Base-by-base conservation (phyloP, 1,140 invertebrate species). In the Contarinia nasturtii region DNA sequence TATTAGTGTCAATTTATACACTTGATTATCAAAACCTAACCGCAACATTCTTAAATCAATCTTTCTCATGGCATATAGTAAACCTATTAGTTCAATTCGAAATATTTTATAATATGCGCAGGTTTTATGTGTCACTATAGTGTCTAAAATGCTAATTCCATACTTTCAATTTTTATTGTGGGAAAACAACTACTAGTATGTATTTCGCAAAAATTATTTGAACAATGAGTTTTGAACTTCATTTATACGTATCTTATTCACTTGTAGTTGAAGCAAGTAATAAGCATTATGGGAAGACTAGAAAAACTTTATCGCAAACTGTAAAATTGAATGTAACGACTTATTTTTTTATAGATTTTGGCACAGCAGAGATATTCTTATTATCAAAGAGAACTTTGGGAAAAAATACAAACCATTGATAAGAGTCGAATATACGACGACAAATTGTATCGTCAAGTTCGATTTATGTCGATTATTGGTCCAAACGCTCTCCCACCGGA, bases 401-500 rank as follows among this genome's bases (percentile, higher is more conserved):
- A 79, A 33, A 66, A 80, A 18, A 74, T 86, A 1, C 76, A 72
- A 41, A 60, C 74, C 48, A 67, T 85, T 54, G 71, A 79, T 48
- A 67, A 72, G 56, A 70, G 75, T 15, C 65, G 66, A 1, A 74
- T 91, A 34, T 69, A 73, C 4, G 82, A 93, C 61, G 71, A 74
- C 11, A 60, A 67, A 7, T 71, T 82, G 0, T 78, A 75, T 56
- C 66, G 89, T 49, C 80, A 88, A 58, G 67, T 93, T 10, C 73
- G 76, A 55, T 73, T 81, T 47, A 71, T 91, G 20, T 81, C 83
- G 10, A 76, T 80, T 40, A 79, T 89, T 27, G 91, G 90, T 20
- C 80, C 82, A 8, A 76, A 86, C 33, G 88, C 86, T 0, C 62
- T 94, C 44, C 76, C 82, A 1, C 76, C 82, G 8, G 82, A 88